Evolutionary conservation across 2,113 vertebrate genomes (phyloP).

Genomic region (Raja brachyura): DNA sequence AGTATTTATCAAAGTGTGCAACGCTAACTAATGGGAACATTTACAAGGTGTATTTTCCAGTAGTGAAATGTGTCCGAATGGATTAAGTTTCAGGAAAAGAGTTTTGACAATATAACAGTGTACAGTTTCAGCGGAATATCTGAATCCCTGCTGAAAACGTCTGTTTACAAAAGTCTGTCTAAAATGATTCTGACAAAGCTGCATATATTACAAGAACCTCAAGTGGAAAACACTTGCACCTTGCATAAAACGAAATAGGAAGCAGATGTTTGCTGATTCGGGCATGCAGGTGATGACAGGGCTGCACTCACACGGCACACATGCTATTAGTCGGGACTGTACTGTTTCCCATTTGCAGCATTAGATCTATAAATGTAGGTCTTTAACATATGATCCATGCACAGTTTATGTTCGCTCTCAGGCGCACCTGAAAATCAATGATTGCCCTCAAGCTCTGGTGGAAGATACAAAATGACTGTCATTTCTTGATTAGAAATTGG

Average conservation of each 20-base stretch:
- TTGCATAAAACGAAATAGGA: slow-evolving; percentile 75
- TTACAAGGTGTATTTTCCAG: slow-evolving; percentile 7
- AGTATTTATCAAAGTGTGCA: not conserved
- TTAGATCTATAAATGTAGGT: slow-evolving; percentile 22
- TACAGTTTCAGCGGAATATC: slow-evolving; percentile 1
- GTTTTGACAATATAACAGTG: slow-evolving; percentile 36
- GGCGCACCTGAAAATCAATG: not conserved
- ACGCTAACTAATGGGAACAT: not conserved
- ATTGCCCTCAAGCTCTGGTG: not conserved
- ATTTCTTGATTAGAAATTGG: slow-evolving; percentile 25
- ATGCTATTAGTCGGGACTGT: slow-evolving; percentile 61
- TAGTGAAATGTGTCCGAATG: not conserved
- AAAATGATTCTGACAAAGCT: slow-evolving; percentile 36
- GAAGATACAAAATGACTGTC: not conserved
- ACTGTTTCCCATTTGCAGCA: slow-evolving; percentile 55
- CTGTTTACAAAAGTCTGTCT: slow-evolving; percentile 26
- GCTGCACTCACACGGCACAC: slow-evolving; percentile 73
- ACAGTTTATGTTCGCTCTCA: not conserved
- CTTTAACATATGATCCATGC: slow-evolving; percentile 21
- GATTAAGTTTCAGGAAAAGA: slow-evolving; percentile 27
- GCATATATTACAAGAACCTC: slow-evolving; percentile 30
- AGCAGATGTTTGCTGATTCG: slow-evolving; percentile 75
- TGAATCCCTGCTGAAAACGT: slow-evolving; percentile 9
- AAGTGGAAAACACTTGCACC: slow-evolving; percentile 68
- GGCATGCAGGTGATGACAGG: slow-evolving; percentile 89